phyloP scores from a whole-genome alignment of 2,888 invertebrate genomes.

The Morpho deidamia region DNA sequence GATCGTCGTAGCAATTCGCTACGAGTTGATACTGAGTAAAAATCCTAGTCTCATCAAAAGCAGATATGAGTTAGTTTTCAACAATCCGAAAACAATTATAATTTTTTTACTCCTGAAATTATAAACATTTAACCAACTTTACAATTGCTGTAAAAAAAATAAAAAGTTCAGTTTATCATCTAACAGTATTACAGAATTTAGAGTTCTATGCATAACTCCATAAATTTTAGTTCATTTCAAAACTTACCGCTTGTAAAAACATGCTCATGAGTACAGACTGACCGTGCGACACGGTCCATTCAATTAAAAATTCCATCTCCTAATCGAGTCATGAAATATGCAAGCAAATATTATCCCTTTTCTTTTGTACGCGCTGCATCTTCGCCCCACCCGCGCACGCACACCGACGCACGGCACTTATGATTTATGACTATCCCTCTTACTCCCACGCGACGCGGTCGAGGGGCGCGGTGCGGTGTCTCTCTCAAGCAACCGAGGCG shows the following conservation, averaged over 20 bases:
- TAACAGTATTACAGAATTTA: too few species aligned
- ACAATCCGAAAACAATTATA: slow-evolving; percentile 1
- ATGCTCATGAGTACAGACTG: slow-evolving; percentile 40
- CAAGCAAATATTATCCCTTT: slow-evolving; percentile 79
- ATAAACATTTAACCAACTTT: too few species aligned
- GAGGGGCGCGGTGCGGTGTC: slow-evolving; percentile 47
- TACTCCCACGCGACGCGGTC: slow-evolving; percentile 39
- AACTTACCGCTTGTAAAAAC: slow-evolving; percentile 12
- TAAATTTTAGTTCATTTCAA: slow-evolving; percentile 1
- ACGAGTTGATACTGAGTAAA: slow-evolving; percentile 12
- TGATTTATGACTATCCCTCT: slow-evolving; percentile 59
- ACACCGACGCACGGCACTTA: slow-evolving; percentile 72
- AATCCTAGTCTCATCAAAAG: too few species aligned
- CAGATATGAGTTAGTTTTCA: too few species aligned
- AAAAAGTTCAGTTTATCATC: too few species aligned
- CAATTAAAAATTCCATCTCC: slow-evolving; percentile 78
- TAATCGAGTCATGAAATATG: slow-evolving; percentile 79
- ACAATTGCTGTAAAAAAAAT: too few species aligned
- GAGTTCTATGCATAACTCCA: too few species aligned
- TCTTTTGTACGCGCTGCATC: slow-evolving; percentile 76
- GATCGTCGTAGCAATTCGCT: slow-evolving; percentile 25
- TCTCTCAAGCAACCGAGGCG: slow-evolving; percentile 66
- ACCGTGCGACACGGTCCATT: slow-evolving; percentile 65
- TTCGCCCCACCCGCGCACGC: slow-evolving; percentile 78
- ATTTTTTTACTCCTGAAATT: too few species aligned